These are phyloP conservation scores for Sebastolobus altivelis DNA, from an alignment of 2,797 vertebrate genomes.

Conservation along the genomic window DNA sequence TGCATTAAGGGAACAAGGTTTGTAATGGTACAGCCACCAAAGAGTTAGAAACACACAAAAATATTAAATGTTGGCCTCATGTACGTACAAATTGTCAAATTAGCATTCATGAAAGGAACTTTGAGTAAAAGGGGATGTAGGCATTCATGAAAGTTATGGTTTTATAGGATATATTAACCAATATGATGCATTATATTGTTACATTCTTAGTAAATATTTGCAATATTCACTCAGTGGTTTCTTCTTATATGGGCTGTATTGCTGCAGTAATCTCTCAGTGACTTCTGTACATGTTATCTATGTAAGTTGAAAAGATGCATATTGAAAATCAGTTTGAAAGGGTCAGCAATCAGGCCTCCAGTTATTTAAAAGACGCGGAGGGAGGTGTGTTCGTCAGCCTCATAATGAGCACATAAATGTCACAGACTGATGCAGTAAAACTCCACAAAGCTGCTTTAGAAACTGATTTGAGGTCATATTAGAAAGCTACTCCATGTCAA, in stretches of 20 bases:
- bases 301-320: neutral
- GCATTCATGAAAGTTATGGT: neutral
- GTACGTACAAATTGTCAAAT: neutral
- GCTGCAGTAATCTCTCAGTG: neutral
- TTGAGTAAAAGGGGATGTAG: neutral
- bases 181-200: neutral
- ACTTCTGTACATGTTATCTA: neutral
- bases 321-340: neutral
- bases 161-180: neutral
- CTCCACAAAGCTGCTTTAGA: neutral
- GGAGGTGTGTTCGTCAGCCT: neutral
- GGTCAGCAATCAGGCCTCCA: neutral
- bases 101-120: neutral
- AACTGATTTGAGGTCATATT: neutral
- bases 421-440: constrained; percentile 1
- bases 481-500: neutral
- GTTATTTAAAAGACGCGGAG: neutral
- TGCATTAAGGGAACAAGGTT: neutral
- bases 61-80: neutral
- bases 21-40: neutral
- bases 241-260: neutral
- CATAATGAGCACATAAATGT: neutral
- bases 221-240: neutral
- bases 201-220: neutral
- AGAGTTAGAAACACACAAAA: neutral